Conservation (phyloP, 1,140 invertebrate genomes). For the Acromyrmex charruanus region DNA sequence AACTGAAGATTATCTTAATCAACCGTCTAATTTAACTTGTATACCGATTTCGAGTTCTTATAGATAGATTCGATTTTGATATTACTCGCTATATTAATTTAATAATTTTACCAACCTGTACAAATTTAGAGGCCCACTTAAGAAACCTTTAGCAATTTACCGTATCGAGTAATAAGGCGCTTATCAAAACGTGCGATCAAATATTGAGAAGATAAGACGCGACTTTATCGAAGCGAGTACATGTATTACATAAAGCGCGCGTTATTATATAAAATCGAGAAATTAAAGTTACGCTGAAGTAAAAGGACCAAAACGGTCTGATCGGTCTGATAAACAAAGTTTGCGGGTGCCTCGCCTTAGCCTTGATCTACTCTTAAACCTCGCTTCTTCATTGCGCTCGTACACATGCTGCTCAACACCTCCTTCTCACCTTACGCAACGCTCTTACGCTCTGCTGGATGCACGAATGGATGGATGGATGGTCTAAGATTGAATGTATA, state of each 20-base stretch:
- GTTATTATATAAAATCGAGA: slow-evolving; percentile 56
- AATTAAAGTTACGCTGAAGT: slow-evolving; percentile 36
- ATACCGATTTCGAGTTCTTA: neutral
- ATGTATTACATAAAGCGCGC: slow-evolving; percentile 38
- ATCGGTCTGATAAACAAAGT: slow-evolving; percentile 39
- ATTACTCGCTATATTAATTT: neutral
- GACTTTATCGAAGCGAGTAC: slow-evolving; percentile 2
- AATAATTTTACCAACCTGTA: neutral
- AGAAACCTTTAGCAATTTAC: neutral
- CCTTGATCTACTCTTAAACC: slow-evolving; percentile 81
- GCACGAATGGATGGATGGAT: slow-evolving; percentile 24
- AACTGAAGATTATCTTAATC: neutral
- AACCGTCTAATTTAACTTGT: neutral
- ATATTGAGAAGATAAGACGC: neutral
- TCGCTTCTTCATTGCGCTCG: slow-evolving; percentile 46
- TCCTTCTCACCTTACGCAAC: slow-evolving; percentile 43
- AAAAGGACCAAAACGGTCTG: slow-evolving; percentile 41
- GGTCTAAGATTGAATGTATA: slow-evolving; percentile 48
- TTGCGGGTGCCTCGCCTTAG: slow-evolving; percentile 71
- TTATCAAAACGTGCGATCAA: slow-evolving; percentile 8
- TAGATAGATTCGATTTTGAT: neutral
- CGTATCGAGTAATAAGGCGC: neutral
- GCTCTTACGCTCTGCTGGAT: slow-evolving; percentile 43
- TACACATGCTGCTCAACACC: slow-evolving; percentile 6
- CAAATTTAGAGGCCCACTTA: neutral